Evolutionary conservation across 2,888 invertebrate genomes (phyloP), one percentile per base, ranked within the genome.

Genomic region (Mesochorus sp.): DNA sequence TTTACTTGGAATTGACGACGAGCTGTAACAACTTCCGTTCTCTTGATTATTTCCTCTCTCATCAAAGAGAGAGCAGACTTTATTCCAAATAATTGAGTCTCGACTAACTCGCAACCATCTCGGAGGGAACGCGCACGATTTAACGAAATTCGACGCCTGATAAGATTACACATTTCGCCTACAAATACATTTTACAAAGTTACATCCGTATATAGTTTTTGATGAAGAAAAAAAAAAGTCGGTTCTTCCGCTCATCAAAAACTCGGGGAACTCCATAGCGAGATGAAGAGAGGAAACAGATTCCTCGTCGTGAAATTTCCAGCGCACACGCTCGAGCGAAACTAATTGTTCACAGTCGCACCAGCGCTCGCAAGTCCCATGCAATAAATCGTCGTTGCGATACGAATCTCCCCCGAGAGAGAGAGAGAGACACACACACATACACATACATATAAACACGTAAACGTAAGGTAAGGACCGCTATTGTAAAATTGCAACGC

Each of bases 321-420:
- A 34, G 14, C 8, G 24, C 47, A 44, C 26, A 49, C 26, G 24
- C 37, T 62, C 28, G 49, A 76, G 55, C 55, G 62, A 57, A 53
- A 70, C 55, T 76, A 68, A 76, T 76, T 76, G 62, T 62, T 55
- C 34, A 47, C 5, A 70, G 47, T 14, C 44, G 39, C 28, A 26
- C 21, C 26, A 34, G 61, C 47, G 19, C 44, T 17, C 19, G 14
- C 59, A 44, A 76, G 61, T 66, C 67, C 34, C 44, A 71, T 51
- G n/a, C n/a, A 57, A 71, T 61, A 61, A 72, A 76, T 61, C 47
- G 47, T 61, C 17, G 66, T 8, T 21, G 44, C 59, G 74, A 74
- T 71, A 67, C 61, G 66, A 61, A 74, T 76, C 71, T n/a, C n/a
- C n/a, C n/a, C n/a, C n/a, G n/a, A n/a, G 44, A 17, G 4, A 17